Conservation (phyloP, 2,797 vertebrate genomes). For the Muscicapa striata region DNA sequence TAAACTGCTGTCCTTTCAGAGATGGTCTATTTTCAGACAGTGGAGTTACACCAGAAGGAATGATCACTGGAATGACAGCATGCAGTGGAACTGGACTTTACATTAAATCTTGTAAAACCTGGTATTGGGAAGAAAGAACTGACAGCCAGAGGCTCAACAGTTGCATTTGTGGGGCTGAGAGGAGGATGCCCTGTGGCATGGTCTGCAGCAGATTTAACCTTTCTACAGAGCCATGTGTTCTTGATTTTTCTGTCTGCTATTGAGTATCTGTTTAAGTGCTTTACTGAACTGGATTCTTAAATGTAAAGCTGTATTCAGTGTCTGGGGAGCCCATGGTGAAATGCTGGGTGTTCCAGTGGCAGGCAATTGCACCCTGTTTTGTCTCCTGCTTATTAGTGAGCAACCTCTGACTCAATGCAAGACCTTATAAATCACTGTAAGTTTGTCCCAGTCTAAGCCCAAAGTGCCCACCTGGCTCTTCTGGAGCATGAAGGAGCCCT, state of each 20-base stretch:
- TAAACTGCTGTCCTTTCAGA: constrained; percentile 29
- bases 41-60: neutral
- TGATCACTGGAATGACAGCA: neutral
- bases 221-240: neutral
- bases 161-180: neutral
- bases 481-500: neutral
- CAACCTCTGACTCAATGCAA: neutral
- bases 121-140: neutral
- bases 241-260: neutral
- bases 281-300: neutral
- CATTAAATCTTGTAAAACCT: neutral
- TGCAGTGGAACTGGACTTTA: neutral
- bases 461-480: neutral
- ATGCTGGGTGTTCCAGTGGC: neutral
- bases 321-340: neutral
- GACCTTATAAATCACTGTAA: neutral
- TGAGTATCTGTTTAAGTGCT: neutral
- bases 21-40: constrained; percentile 6
- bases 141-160: neutral
- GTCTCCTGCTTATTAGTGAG: neutral
- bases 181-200: accelerated
- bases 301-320: neutral
- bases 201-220: neutral
- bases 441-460: neutral
- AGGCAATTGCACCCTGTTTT: neutral